Conservation (phyloP, 1,140 invertebrate species). For the Tetramorium parvispinum region DNA sequence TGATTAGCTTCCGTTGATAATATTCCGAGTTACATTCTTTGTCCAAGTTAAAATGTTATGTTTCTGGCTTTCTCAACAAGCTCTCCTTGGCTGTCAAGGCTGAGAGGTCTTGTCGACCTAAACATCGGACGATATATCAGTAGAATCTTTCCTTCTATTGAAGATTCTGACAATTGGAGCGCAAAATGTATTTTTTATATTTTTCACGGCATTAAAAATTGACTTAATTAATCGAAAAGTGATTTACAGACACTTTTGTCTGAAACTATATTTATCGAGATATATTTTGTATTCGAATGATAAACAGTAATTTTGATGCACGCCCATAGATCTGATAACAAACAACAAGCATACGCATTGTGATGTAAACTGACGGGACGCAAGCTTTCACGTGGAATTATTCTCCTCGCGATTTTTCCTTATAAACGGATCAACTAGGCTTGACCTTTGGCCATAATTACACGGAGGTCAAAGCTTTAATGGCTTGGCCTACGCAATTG, state of each 20-base stretch:
- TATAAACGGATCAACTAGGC: constrained; percentile 62
- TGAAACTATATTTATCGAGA: too few species aligned
- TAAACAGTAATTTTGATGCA: constrained; percentile 18
- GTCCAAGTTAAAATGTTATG: neutral
- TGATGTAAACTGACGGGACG: constrained; percentile 37
- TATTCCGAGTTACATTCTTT: neutral
- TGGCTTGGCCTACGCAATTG: constrained; percentile 70
- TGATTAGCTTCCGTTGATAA: neutral
- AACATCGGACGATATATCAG: neutral
- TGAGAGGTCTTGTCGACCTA: neutral
- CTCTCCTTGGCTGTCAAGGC: neutral
- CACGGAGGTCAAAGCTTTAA: constrained; percentile 70
- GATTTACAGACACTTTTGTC: neutral
- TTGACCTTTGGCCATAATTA: constrained; percentile 66
- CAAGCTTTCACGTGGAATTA: constrained; percentile 54
- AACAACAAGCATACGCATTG: constrained; percentile 27
- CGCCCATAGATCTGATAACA: constrained; percentile 23
- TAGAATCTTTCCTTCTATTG: neutral
- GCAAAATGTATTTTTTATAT: neutral
- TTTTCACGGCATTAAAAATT: neutral
- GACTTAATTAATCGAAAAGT: neutral
- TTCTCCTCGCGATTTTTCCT: constrained; percentile 65
- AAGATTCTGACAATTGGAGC: neutral
- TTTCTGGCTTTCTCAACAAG: neutral
- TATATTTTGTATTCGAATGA: neutral